Base-by-base conservation (phyloP, 2,797 vertebrate genomes). In the Carapus acus region DNA sequence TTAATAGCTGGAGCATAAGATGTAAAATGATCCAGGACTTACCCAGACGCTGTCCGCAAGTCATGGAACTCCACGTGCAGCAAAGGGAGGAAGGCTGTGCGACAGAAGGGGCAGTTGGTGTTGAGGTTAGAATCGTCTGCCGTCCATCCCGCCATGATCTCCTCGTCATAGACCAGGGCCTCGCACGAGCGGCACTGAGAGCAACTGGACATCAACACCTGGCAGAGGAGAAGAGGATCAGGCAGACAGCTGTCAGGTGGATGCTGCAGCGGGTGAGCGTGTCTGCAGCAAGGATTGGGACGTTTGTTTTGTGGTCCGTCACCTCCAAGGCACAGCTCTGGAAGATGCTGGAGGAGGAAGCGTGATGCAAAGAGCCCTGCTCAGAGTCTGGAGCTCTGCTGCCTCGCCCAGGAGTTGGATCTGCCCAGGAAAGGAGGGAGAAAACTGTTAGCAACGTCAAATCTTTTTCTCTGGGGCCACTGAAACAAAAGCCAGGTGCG, bases 171-270 rank as follows among this genome's bases (percentile, higher is more conserved):
- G 67, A 98, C 93, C 77, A 99, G 81, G 27, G 89, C 90, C 69
- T 89, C 88, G 77, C 96, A 99, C 11, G 81, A 85, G 71, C 78
- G 91, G 62, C 96, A 99, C 43, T 92, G 92, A 42, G 96, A 99
- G 78, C 96, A 99, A 68, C 95, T 99, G 62, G 96, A 99, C 91
- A 99, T 97, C 76, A 98, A 83, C 52, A 99, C 96, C 96, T 99
- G 17, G 49, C 18, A 24, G 14, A 21, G 11, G 48, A 14, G 48
- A 3, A 56, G 15, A 15, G 7, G 14, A 6, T 40, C 1, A 7
- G 7, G 2, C 18, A 7, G 15, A 13, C 14, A n/a, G 14, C 38
- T 48, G 18, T 6, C n/a, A n/a, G n/a, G n/a, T n/a, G n/a, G n/a
- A n/a, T n/a, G n/a, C n/a, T n/a, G n/a, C n/a, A n/a, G n/a, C n/a